phyloP scores from a whole-genome alignment of 1,140 invertebrate genomes.

The Anastatus disparis region DNA sequence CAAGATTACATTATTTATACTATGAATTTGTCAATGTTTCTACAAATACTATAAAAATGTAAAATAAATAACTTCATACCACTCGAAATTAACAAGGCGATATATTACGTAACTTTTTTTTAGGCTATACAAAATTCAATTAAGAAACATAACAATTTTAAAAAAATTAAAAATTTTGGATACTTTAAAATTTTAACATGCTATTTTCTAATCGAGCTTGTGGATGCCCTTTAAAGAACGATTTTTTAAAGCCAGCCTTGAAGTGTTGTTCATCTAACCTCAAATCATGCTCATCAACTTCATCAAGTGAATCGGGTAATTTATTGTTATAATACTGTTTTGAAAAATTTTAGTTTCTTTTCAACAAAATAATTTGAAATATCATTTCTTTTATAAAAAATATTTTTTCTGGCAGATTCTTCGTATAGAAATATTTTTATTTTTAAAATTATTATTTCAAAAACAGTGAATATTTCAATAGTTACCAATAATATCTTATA shows the following conservation, averaged over 20 bases:
- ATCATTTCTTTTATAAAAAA: too few species aligned
- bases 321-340: too few species aligned
- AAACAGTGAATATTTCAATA: too few species aligned
- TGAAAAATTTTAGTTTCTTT: too few species aligned
- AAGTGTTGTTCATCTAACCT: background rate
- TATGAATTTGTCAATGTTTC: background rate
- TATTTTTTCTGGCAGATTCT: too few species aligned
- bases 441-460: too few species aligned
- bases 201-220: constrained; percentile 47
- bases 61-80: constrained; percentile 1
- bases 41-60: too few species aligned
- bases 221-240: constrained; percentile 49
- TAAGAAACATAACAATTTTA: constrained; percentile 5
- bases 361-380: too few species aligned
- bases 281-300: background rate
- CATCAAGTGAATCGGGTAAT: background rate
- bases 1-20: background rate
- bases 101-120: constrained; percentile 16
- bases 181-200: constrained; percentile 43
- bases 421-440: too few species aligned
- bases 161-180: constrained; percentile 24
- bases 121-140: background rate
- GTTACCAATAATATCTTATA: too few species aligned
- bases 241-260: too few species aligned
- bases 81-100: background rate